Conservation (phyloP, 2,797 vertebrate genomes). For the Rhadinocentrus ornatus region DNA sequence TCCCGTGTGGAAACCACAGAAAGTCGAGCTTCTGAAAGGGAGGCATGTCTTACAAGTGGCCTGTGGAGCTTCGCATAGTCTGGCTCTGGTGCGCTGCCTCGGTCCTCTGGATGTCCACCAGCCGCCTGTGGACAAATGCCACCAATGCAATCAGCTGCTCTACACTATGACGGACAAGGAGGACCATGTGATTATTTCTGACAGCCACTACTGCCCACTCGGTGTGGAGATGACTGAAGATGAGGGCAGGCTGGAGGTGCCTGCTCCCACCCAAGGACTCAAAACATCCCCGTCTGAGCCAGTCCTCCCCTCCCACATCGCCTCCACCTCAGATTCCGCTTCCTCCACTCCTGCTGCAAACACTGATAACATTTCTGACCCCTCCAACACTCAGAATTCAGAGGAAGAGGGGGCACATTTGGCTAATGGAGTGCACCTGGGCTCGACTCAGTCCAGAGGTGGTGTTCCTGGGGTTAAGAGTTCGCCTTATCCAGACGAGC, state of each 20-base stretch:
- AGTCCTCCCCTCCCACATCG: conserved; percentile 30
- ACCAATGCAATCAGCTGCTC: conserved; percentile 93
- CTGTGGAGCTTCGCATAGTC: conserved; percentile 91
- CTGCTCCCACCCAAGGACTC: conserved; percentile 23
- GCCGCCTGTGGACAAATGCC: conserved; percentile 89
- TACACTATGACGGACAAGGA: conserved; percentile 99
- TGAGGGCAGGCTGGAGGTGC: conserved; percentile 51
- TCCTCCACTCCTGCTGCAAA: conserved; percentile 10
- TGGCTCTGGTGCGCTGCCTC: conserved; percentile 91
- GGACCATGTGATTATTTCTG: conserved; percentile 98
- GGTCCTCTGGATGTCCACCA: conserved; percentile 84
- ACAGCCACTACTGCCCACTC: conserved; percentile 91
- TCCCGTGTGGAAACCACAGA: conserved; percentile 91
- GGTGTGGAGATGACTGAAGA: conserved; percentile 83
- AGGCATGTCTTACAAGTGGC: conserved; percentile 91
- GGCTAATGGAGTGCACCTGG: conserved; percentile 41
- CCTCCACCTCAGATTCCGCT: conserved; percentile 21
- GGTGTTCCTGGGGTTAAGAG: conserved; percentile 52
- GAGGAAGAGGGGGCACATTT: conserved; percentile 15
- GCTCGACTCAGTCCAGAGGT: conserved; percentile 2
- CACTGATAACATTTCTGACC: neutral
- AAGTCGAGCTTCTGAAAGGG: conserved; percentile 90
- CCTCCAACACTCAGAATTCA: conserved; percentile 36
- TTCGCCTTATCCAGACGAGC: conserved; percentile 81
- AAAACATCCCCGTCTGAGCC: conserved; percentile 78